phyloP scores from a whole-genome alignment of 2,113 vertebrate species.

The Rhizomys pruinosus region DNA sequence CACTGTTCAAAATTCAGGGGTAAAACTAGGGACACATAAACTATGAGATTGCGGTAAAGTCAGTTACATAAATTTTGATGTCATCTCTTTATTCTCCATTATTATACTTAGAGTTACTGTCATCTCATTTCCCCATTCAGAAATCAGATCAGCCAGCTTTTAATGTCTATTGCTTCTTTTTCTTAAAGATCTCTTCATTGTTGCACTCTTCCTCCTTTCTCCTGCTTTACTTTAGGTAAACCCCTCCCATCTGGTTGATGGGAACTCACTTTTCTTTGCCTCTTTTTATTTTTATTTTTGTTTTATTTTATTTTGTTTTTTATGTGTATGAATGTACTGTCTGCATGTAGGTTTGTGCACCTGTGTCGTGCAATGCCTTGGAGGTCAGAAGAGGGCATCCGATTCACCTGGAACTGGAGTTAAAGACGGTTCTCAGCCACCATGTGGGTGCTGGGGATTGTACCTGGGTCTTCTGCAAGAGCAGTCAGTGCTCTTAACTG shows the following conservation, averaged over 20 bases:
- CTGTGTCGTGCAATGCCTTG: no score
- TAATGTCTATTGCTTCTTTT: not conserved
- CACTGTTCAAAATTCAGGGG: constrained; percentile 29
- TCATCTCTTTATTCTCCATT: not conserved
- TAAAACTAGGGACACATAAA: constrained; percentile 33
- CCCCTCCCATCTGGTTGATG: not conserved
- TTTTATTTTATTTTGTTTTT: no score
- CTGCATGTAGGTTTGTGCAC: no score
- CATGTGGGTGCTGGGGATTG: no score
- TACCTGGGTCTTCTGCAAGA: no score
- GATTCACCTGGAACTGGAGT: no score
- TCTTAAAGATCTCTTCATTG: not conserved
- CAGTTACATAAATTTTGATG: constrained; percentile 50
- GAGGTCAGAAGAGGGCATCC: no score
- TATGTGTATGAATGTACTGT: no score
- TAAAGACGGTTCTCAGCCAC: no score
- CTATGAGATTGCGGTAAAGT: constrained; percentile 4
- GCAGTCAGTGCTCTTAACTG: no score
- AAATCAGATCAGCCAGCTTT: not conserved
- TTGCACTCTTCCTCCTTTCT: not conserved
- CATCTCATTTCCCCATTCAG: not conserved
- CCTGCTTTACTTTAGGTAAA: not conserved
- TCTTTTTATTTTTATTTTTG: no score
- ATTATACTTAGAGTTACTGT: not conserved
- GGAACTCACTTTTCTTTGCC: not conserved